Percentiles rank a stretch among this genome's conserved stretches.
These are phyloP conservation scores for Mormyrus lacerda DNA, from an alignment of 2,113 vertebrate genomes.

Conservation along the genomic window DNA sequence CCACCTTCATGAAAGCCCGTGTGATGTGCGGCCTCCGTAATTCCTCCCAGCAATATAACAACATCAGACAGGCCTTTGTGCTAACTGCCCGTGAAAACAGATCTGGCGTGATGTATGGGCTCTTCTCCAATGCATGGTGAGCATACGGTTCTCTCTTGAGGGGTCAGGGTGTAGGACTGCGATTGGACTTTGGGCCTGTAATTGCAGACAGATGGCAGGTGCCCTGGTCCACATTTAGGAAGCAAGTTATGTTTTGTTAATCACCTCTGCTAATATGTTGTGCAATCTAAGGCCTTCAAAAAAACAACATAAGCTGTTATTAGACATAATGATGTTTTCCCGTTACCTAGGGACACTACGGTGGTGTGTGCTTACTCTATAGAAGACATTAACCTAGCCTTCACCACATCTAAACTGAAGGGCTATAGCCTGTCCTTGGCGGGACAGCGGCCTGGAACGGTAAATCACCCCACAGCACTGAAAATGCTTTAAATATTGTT, in stretches of 20 bases:
- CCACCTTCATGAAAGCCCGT: constrained; percentile 67
- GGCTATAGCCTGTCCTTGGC: constrained; percentile 55
- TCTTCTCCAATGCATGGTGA: constrained; percentile 70
- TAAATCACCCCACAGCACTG: constrained; percentile 33
- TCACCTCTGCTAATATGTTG: not conserved
- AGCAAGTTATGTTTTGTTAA: not conserved
- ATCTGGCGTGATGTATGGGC: constrained; percentile 61
- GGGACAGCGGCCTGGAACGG: constrained; percentile 55
- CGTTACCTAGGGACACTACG: constrained; percentile 55
- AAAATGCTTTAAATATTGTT: not conserved
- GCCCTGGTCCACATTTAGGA: not conserved
- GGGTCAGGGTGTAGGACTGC: not conserved
- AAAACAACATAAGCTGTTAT: not conserved
- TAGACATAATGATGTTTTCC: not conserved
- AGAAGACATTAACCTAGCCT: constrained; percentile 60
- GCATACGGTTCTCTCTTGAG: constrained; percentile 16
- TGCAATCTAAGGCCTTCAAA: not conserved
- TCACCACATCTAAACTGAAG: constrained; percentile 61
- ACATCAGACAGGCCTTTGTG: constrained; percentile 59
- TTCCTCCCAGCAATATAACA: constrained; percentile 66
- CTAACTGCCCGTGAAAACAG: constrained; percentile 53
- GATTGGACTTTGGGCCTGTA: not conserved
- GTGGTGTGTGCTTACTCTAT: constrained; percentile 69
- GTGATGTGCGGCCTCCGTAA: constrained; percentile 62
- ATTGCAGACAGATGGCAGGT: not conserved